Base-by-base conservation (phyloP, 2,888 invertebrate species). In the Bugula neritina region DNA sequence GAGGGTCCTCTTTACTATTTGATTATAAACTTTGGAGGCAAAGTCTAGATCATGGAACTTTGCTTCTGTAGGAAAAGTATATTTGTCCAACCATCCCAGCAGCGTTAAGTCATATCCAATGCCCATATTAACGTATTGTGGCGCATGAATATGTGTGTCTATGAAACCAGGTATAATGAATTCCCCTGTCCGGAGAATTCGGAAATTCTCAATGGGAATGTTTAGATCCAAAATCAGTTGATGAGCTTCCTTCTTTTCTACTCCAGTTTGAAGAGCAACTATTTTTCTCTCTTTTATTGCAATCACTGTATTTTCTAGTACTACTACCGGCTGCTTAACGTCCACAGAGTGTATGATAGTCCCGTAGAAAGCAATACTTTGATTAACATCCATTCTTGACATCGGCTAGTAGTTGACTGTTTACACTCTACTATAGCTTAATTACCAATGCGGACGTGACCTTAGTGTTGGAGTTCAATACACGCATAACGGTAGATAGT, bases 101-200 rank as follows among this genome's bases (percentile, higher is more conserved):
- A 95, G 85, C 0, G 90, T 89, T 76, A 89, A 88, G 80, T 93
- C 92, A 75, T 92, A 87, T 0, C 93, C 94, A 17, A 92, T 84
- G 0, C 94, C 94, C 72, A 90, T 86, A 84, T 94, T 94, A 0
- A 92, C 91, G 77, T 91, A 91, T 84, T 95, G 94, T 0, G 92
- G 90, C 0, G 93, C 93, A 86, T 95, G 94, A 13, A 92, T 91
- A 81, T 95, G 95, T 29, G 92, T 90, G 83, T 95, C 94, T 1
- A 94, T 87, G 73, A 95, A 88, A 0, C 94, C 95, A 0, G 94
- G 94, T 82, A 93, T 90, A 21, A 94, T 81, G 79, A 94, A 90
- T 77, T 86, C 82, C 21, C 84, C 85, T 74, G 1, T 10, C 31
- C 31, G 13, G 13, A 63, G 27, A 2, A 63, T 31, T 31, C 27